Percentiles rank a stretch among this genome's conserved stretches.
Evolutionary conservation across 2,888 invertebrate species (phyloP).

Genomic region (Gari tellinella): DNA sequence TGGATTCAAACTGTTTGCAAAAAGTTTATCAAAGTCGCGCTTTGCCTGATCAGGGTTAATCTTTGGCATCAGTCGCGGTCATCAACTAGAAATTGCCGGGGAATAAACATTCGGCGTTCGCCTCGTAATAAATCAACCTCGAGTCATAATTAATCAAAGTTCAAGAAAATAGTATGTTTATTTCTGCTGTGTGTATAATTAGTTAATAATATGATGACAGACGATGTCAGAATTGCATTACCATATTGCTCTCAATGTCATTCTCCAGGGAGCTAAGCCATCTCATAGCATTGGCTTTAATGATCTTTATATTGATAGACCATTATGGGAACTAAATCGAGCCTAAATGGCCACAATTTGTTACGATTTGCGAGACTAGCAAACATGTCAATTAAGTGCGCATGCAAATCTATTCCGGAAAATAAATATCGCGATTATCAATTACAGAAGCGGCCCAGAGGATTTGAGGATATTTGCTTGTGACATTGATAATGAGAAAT

Average conservation of each 20-base stretch:
- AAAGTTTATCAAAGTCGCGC: too few species aligned
- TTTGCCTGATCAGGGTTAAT: too few species aligned
- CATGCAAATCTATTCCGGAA: conserved; percentile 61
- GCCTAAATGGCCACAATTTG: conserved; percentile 62
- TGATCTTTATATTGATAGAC: conserved; percentile 52
- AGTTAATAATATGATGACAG: conserved; percentile 57
- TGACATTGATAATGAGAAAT: conserved; percentile 64
- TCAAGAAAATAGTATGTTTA: conserved; percentile 48
- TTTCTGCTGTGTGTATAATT: conserved; percentile 48
- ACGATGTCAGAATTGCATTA: conserved; percentile 52
- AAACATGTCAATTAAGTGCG: conserved; percentile 65
- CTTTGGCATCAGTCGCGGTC: too few species aligned
- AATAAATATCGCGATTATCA: conserved; percentile 64
- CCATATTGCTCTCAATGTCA: conserved; percentile 32
- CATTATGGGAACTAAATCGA: conserved; percentile 58
- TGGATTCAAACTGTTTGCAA: too few species aligned
- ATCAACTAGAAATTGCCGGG: too few species aligned
- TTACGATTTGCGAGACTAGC: conserved; percentile 54
- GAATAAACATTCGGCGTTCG: conserved; percentile 6
- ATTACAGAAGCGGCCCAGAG: conserved; percentile 57
- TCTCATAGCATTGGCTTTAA: conserved; percentile 55
- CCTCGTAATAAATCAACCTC: conserved; percentile 13
- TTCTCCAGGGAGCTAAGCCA: conserved; percentile 35
- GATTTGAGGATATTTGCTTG: conserved; percentile 53
- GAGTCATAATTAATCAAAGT: conserved; percentile 57